Evolutionary conservation across 2,113 vertebrate genomes (phyloP).

Genomic region (Tamias sibiricus): DNA sequence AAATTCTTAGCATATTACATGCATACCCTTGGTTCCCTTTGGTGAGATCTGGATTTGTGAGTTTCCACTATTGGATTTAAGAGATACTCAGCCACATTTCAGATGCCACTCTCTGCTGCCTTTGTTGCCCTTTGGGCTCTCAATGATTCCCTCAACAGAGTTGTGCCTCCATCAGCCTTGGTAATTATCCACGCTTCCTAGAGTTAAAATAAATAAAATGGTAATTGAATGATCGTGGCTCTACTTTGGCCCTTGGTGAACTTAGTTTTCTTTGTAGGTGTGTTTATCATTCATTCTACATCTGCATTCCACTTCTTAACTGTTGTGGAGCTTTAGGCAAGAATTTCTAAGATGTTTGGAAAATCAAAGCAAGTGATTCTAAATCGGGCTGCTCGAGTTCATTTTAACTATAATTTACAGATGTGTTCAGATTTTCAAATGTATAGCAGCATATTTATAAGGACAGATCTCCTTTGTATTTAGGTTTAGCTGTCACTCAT

Average conservation of each 20-base stretch:
- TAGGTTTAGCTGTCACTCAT: constrained; percentile 76
- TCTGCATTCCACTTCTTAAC: constrained; percentile 38
- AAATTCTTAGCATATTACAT: neutral
- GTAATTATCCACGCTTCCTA: constrained; percentile 36
- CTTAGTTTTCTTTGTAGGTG: constrained; percentile 49
- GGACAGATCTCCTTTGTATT: constrained; percentile 45
- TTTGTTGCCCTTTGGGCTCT: neutral
- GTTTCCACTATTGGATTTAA: constrained; percentile 24
- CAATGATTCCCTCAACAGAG: neutral
- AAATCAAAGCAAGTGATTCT: constrained; percentile 61
- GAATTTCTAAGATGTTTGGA: constrained; percentile 55
- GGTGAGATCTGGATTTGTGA: neutral
- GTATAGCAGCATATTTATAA: neutral
- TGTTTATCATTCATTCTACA: constrained; percentile 48
- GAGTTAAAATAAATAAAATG: constrained; percentile 56
- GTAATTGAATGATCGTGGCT: constrained; percentile 53
- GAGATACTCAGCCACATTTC: neutral
- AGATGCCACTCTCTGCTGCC: neutral
- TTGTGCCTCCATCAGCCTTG: constrained; percentile 3
- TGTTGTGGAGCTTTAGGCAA: constrained; percentile 17
- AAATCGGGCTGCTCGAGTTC: constrained; percentile 47
- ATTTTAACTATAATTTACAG: constrained; percentile 65
- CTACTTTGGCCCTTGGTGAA: neutral
- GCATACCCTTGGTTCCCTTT: neutral
- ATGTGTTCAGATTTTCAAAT: constrained; percentile 60